Percentiles rank a stretch among this genome's conserved stretches.
These are phyloP conservation scores for Labeo rohita DNA, from an alignment of 2,113 vertebrate species.

Conservation along the genomic window DNA sequence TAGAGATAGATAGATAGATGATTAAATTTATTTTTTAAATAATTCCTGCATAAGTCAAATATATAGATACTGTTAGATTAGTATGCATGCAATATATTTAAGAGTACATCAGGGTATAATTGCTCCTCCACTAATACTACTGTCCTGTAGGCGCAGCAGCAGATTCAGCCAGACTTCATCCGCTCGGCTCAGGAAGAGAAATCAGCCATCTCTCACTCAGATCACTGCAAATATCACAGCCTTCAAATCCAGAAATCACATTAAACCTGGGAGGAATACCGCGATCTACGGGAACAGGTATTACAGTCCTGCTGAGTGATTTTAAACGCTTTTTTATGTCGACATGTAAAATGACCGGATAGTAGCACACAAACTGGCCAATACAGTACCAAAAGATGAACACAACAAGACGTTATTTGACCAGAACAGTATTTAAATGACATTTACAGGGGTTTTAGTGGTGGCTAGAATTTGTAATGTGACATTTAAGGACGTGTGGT, in stretches of 20 bases:
- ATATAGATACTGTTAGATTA: neutral
- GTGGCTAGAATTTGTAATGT: neutral
- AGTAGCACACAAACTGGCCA: neutral
- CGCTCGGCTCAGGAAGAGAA: slow-evolving; percentile 3
- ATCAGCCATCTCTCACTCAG: neutral
- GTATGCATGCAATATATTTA: neutral
- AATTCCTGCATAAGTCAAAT: neutral
- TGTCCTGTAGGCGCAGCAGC: slow-evolving; percentile 27
- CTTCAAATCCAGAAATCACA: neutral
- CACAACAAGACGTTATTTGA: neutral
- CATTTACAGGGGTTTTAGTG: neutral
- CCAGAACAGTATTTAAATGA: neutral
- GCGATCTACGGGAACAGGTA: slow-evolving; percentile 17
- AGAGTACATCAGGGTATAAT: neutral
- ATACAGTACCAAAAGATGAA: neutral
- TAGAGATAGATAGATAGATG: neutral
- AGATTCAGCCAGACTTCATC: slow-evolving; percentile 4
- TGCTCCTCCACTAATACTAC: neutral
- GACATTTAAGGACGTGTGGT: neutral
- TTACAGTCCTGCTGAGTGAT: neutral
- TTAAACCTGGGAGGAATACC: neutral
- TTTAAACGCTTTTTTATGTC: neutral
- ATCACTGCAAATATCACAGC: neutral
- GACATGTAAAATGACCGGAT: neutral
- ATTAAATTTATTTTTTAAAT: too few relatives aligned